phyloP scores from a whole-genome alignment of 1,140 invertebrate genomes.

The Penaeus chinensis region DNA sequence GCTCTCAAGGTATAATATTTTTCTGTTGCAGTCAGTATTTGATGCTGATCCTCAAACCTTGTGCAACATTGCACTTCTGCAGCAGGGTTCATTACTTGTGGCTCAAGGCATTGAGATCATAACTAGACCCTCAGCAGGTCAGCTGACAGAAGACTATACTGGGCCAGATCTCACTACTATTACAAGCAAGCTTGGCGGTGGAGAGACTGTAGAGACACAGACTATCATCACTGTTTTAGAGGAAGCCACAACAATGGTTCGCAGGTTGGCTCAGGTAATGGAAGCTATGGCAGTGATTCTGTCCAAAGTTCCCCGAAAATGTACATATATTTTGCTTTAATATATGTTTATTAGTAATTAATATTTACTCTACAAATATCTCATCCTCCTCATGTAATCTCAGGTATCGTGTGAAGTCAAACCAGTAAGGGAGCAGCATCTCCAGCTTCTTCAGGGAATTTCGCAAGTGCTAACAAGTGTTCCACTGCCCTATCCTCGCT shows the following conservation, averaged over 20 bases:
- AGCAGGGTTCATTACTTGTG: constrained; percentile 81
- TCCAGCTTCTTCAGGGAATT: constrained; percentile 77
- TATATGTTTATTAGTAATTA: too few relatives aligned
- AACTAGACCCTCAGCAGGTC: constrained; percentile 68
- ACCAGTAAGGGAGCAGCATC: constrained; percentile 72
- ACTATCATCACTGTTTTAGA: constrained; percentile 63
- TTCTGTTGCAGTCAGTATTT: constrained; percentile 81
- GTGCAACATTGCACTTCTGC: constrained; percentile 80
- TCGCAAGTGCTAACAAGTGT: constrained; percentile 77
- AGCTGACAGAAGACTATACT: constrained; percentile 68
- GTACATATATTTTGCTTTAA: not conserved
- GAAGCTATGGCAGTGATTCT: not conserved
- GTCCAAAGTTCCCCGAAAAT: not conserved
- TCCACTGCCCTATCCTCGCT: constrained; percentile 81
- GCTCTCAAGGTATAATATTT: not conserved
- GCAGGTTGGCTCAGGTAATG: constrained; percentile 50
- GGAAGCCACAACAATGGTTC: constrained; percentile 48
- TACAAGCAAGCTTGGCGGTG: constrained; percentile 47
- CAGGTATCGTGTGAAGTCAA: constrained; percentile 57
- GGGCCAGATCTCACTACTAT: constrained; percentile 69
- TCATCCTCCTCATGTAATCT: too few relatives aligned
- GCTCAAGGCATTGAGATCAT: constrained; percentile 82
- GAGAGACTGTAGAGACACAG: constrained; percentile 65
- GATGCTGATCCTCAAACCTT: constrained; percentile 91
- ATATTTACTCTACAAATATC: too few relatives aligned